Evolutionary conservation across 2,888 invertebrate species (phyloP).

Genomic region (Nymphalis polychloros): DNA sequence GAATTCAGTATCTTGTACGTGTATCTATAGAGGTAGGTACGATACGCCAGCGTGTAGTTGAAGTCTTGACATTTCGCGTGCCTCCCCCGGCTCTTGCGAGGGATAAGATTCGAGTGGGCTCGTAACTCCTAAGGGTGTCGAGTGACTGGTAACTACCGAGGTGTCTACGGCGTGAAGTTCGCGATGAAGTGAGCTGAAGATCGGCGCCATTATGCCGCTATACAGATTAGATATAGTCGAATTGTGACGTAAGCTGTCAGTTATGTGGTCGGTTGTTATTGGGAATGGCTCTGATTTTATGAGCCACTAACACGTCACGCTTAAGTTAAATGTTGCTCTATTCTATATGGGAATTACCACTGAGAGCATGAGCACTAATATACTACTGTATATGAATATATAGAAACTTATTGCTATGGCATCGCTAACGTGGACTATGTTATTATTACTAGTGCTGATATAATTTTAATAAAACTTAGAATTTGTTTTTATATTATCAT

Average conservation of each 20-base stretch:
- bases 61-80: constrained; percentile 37
- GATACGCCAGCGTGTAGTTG: constrained; percentile 29
- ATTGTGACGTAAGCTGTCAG: constrained; percentile 20
- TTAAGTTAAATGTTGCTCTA: neutral
- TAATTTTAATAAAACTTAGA: neutral
- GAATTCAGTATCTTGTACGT: constrained; percentile 3
- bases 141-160: constrained; percentile 34
- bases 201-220: constrained; percentile 10
- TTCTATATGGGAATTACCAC: constrained; percentile 3
- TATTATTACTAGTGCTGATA: neutral
- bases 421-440: neutral
- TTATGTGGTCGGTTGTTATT: constrained; percentile 11
- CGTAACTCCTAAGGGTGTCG: constrained; percentile 32
- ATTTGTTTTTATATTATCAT: no score
- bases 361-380: neutral
- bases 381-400: neutral
- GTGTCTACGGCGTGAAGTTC: constrained; percentile 31
- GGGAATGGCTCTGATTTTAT: constrained; percentile 3
- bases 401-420: neutral
- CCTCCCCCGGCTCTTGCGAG: constrained; percentile 33
- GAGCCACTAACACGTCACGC: constrained; percentile 2
- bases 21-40: constrained; percentile 1
- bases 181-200: constrained; percentile 27
- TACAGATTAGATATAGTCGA: constrained; percentile 18
- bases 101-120: constrained; percentile 41